Evolutionary conservation across 1,140 invertebrate species (phyloP).

Genomic region (Thaumetopoea pityocampa): DNA sequence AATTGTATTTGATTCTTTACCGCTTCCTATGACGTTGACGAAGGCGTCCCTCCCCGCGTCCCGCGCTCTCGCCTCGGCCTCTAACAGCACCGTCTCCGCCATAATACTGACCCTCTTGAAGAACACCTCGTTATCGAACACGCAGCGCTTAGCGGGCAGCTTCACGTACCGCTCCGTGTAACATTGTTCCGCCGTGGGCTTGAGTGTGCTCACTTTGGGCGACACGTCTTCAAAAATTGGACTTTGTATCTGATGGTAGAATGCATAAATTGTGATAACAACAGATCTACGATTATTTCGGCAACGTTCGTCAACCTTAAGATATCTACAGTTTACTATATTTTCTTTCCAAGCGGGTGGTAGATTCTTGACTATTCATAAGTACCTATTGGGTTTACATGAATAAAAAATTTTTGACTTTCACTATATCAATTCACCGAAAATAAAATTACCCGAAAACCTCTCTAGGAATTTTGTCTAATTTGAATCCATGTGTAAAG

Average conservation of each 20-base stretch:
- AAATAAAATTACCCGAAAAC: too few species aligned
- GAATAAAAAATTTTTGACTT: too few species aligned
- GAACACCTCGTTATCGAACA: constrained; percentile 63
- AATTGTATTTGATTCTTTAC: constrained; percentile 36
- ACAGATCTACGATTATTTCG: too few species aligned
- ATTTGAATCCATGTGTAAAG: too few species aligned
- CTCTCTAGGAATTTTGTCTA: too few species aligned
- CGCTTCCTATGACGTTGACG: constrained; percentile 58
- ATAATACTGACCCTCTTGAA: constrained; percentile 49
- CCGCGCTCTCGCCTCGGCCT: constrained; percentile 35
- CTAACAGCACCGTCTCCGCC: constrained; percentile 40
- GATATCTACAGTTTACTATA: too few species aligned
- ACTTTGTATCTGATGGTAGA: constrained; percentile 50
- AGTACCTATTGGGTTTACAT: too few species aligned
- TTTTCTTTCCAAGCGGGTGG: too few species aligned
- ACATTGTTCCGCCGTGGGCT: constrained; percentile 35
- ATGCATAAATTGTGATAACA: constrained; percentile 24
- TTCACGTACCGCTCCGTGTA: constrained; percentile 54
- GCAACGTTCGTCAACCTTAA: too few species aligned
- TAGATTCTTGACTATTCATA: too few species aligned
- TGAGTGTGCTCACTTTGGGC: constrained; percentile 36
- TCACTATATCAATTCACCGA: too few species aligned
- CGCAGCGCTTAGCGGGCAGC: constrained; percentile 1
- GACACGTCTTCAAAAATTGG: constrained; percentile 53
- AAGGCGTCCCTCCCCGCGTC: constrained; percentile 27